Conservation (phyloP, 1,140 invertebrate genomes). For the Eciton burchellii region DNA sequence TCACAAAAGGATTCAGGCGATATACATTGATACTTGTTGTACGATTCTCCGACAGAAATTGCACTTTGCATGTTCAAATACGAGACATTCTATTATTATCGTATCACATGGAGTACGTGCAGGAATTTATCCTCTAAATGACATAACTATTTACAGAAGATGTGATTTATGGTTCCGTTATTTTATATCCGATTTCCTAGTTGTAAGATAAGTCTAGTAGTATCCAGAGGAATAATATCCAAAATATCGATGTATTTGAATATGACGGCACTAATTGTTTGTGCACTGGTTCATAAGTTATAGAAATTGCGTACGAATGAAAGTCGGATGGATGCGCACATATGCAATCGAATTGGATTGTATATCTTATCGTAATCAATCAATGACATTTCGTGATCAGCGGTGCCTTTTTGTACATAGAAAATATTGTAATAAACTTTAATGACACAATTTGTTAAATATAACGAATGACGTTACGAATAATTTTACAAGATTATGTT, state of each 20-base stretch:
- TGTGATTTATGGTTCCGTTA: background rate
- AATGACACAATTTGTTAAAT: slow-evolving; percentile 79
- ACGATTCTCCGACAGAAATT: slow-evolving; percentile 15
- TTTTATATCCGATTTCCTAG: background rate
- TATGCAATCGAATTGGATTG: slow-evolving; percentile 5
- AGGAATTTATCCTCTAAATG: background rate
- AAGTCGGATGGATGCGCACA: background rate
- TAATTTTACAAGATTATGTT: slow-evolving; percentile 53
- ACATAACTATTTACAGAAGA: background rate
- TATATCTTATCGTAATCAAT: slow-evolving; percentile 58
- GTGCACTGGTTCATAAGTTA: slow-evolving; percentile 35
- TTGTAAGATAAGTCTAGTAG: slow-evolving; percentile 14
- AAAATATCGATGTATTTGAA: background rate
- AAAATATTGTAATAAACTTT: slow-evolving; percentile 57
- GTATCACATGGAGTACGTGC: background rate
- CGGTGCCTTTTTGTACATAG: slow-evolving; percentile 78
- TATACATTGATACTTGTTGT: slow-evolving; percentile 30
- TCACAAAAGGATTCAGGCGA: slow-evolving; percentile 7
- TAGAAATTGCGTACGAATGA: slow-evolving; percentile 11
- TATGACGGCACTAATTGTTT: slow-evolving; percentile 42
- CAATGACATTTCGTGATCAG: slow-evolving; percentile 66
- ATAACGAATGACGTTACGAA: slow-evolving; percentile 79
- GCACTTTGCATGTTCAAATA: background rate
- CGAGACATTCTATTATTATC: background rate
- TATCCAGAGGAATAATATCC: slow-evolving; percentile 10